phyloP scores from a whole-genome alignment of 2,113 vertebrate genomes.

The Protobothrops mucrosquamatus region DNA sequence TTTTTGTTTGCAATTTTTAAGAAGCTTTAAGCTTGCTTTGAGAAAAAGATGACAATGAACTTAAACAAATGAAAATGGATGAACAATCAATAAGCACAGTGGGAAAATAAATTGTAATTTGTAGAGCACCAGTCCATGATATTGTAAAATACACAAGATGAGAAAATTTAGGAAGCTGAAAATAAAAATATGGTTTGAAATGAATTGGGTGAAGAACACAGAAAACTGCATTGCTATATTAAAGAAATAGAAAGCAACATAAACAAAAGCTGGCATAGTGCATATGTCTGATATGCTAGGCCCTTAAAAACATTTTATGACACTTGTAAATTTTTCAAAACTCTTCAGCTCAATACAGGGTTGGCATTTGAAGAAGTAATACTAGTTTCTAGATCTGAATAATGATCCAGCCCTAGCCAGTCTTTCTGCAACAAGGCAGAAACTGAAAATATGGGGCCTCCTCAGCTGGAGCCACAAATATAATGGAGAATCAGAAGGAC shows the following conservation, averaged over 20 bases:
- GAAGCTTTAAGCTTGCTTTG: not conserved
- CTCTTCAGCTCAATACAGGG: not conserved
- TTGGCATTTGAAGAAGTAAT: not conserved
- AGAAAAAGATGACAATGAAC: not conserved
- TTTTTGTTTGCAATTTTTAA: not conserved
- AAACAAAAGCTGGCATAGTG: not conserved
- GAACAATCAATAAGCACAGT: not conserved
- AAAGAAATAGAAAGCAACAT: not conserved
- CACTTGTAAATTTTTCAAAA: not conserved
- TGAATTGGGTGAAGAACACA: not conserved
- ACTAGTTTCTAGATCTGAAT: not conserved
- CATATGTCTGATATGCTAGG: not conserved
- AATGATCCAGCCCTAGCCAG: not conserved
- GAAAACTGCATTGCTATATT: not conserved
- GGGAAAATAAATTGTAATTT: not conserved
- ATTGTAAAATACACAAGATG: not conserved
- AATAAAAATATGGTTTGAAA: not conserved
- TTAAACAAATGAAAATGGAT: not conserved
- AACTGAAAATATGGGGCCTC: not conserved
- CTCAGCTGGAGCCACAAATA: not conserved
- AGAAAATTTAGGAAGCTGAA: not conserved
- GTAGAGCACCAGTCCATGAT: not conserved
- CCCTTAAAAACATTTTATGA: not conserved
- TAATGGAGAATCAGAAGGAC: not conserved
- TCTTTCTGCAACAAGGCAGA: not conserved